A percentile compares a stretch with the other conserved stretches of the same genome.
Evolutionary conservation across 2,113 vertebrate genomes (phyloP).

Genomic region (Onychostoma macrolepis): DNA sequence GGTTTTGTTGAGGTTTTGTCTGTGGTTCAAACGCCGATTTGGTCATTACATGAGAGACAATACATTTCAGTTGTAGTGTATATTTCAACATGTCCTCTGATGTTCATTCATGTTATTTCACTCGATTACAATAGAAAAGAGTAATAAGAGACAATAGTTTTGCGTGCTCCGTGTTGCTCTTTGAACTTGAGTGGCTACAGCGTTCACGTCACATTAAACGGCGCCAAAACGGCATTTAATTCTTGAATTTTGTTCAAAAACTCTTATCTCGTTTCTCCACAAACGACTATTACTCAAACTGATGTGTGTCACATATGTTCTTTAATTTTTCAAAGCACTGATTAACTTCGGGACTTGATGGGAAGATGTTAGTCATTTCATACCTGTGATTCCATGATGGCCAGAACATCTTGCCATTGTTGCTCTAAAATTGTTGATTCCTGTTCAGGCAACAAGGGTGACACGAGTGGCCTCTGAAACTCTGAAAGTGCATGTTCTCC

Average conservation of each 20-base stretch:
- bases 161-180: too few species aligned
- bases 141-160: too few species aligned
- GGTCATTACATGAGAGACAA: too few species aligned
- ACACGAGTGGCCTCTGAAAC: slow-evolving; percentile 67
- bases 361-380: background rate
- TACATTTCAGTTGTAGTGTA: too few species aligned
- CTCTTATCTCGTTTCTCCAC: too few species aligned
- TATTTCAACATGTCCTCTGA: too few species aligned
- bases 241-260: background rate
- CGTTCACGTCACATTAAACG: background rate
- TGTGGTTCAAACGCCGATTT: too few species aligned
- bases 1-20: too few species aligned
- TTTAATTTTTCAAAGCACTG: background rate
- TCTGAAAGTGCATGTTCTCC: slow-evolving; percentile 54
- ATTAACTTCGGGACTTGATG: background rate
- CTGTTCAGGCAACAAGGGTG: slow-evolving; percentile 74
- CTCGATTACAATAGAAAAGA: too few species aligned
- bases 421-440: slow-evolving; percentile 85
- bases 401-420: slow-evolving; percentile 94
- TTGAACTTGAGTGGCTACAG: background rate
- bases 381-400: slow-evolving; percentile 93
- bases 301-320: too few species aligned
- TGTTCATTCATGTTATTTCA: too few species aligned
- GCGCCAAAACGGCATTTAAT: background rate
- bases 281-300: background rate